Evolutionary conservation across 2,888 invertebrate species (phyloP).

Genomic region (Diloba caeruleocephala): DNA sequence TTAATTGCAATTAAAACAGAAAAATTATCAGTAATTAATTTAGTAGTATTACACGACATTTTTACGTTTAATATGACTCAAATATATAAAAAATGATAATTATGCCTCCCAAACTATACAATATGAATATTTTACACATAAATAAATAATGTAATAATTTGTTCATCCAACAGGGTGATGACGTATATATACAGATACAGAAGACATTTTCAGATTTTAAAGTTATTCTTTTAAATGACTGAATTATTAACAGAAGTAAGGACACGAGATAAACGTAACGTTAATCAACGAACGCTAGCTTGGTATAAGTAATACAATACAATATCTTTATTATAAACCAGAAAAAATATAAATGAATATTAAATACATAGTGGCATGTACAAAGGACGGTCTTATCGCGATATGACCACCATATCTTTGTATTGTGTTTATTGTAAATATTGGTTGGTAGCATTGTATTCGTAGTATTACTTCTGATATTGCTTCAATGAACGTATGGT

Average conservation of each 20-base stretch:
- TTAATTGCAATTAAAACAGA: conserved; percentile 56
- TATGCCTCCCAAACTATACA: conserved; percentile 35
- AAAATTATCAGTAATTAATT: conserved; percentile 50
- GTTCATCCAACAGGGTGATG: no score
- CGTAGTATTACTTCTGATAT: conserved; percentile 13
- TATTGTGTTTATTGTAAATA: conserved; percentile 14
- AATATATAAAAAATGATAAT: conserved; percentile 44
- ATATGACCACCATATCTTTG: no score
- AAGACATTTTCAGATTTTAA: no score
- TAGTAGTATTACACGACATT: conserved; percentile 51
- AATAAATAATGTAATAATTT: conserved; percentile 21
- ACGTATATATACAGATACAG: no score
- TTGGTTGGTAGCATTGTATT: neutral
- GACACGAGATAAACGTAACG: conserved; percentile 2
- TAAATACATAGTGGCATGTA: no score
- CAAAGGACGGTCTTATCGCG: no score
- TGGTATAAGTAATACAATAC: conserved; percentile 36
- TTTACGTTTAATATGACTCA: conserved; percentile 58
- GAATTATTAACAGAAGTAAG: conserved; percentile 1
- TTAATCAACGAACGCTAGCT: conserved; percentile 16
- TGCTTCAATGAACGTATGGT: conserved; percentile 1
- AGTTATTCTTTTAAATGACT: no score
- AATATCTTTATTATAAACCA: no score
- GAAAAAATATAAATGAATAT: no score
- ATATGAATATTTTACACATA: conserved; percentile 25